phyloP scores from a whole-genome alignment of 2,888 invertebrate genomes.

The Lepidochitona cinerea region DNA sequence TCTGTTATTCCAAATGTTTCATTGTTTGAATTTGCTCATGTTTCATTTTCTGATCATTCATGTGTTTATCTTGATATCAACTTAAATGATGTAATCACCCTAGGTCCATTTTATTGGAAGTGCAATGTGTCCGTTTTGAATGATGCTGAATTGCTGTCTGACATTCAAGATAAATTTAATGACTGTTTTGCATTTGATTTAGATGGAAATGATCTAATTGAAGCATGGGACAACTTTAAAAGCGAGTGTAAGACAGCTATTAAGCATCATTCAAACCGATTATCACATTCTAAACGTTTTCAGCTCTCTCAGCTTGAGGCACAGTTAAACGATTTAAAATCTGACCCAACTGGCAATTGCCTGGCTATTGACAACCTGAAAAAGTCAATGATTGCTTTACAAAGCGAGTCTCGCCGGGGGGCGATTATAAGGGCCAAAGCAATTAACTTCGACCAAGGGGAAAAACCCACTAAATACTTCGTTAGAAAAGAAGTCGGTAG shows the following conservation, averaged over 20 bases:
- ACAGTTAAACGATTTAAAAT: neutral
- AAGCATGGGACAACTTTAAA: neutral
- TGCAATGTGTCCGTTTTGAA: neutral
- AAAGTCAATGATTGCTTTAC: neutral
- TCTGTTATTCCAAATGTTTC: neutral
- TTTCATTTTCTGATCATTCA: neutral
- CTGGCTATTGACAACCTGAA: neutral
- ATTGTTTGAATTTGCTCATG: neutral
- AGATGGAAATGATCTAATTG: neutral
- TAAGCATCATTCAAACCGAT: neutral
- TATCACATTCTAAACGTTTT: neutral
- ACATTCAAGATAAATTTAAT: neutral
- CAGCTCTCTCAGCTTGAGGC: neutral
- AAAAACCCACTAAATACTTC: slow-evolving; percentile 2
- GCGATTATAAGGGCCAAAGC: neutral
- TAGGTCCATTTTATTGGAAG: neutral
- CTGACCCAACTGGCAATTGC: neutral
- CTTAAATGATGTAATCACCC: neutral
- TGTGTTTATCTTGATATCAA: neutral
- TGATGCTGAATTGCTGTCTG: neutral
- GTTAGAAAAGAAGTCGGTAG: neutral
- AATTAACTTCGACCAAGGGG: neutral
- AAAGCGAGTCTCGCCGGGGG: neutral
- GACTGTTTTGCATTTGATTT: neutral
- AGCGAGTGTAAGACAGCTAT: neutral